Conservation (phyloP, 2,113 vertebrate species). For the Perognathus longimembris region DNA sequence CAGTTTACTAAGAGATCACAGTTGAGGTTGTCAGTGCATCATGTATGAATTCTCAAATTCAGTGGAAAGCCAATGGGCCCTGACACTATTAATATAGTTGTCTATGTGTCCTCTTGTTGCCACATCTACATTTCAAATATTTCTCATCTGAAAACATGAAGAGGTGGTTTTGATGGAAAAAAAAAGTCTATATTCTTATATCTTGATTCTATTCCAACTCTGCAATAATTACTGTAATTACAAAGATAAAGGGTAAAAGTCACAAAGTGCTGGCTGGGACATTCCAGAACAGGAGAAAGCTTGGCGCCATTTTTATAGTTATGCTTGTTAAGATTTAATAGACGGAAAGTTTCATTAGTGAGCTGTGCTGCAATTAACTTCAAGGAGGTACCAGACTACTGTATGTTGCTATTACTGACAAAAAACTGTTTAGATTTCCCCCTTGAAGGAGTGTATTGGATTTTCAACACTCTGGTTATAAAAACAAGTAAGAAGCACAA, state of each 20-base stretch:
- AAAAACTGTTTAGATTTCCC: conserved; percentile 85
- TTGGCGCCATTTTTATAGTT: conserved; percentile 92
- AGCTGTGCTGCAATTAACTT: conserved; percentile 90
- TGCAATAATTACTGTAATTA: conserved; percentile 83
- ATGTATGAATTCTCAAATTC: background rate
- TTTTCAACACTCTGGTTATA: conserved; percentile 82
- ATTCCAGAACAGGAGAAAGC: conserved; percentile 84
- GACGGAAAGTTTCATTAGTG: conserved; percentile 91
- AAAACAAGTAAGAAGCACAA: conserved; percentile 67
- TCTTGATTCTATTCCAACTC: conserved; percentile 66
- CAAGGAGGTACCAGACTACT: conserved; percentile 89
- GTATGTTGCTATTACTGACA: conserved; percentile 83
- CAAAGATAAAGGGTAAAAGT: conserved; percentile 84
- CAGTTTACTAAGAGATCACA: conserved; percentile 12
- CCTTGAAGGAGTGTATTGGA: conserved; percentile 83
- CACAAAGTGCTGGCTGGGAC: conserved; percentile 85
- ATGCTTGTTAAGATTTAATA: conserved; percentile 91
- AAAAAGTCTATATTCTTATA: conserved; percentile 59
- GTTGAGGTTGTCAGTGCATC: background rate
- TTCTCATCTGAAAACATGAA: background rate
- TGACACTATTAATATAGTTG: background rate
- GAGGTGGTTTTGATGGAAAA: background rate
- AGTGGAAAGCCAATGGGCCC: background rate
- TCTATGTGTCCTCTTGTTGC: background rate
- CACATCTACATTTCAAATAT: background rate